phyloP scores from a whole-genome alignment of 2,113 vertebrate species.

The Phycodurus eques region DNA sequence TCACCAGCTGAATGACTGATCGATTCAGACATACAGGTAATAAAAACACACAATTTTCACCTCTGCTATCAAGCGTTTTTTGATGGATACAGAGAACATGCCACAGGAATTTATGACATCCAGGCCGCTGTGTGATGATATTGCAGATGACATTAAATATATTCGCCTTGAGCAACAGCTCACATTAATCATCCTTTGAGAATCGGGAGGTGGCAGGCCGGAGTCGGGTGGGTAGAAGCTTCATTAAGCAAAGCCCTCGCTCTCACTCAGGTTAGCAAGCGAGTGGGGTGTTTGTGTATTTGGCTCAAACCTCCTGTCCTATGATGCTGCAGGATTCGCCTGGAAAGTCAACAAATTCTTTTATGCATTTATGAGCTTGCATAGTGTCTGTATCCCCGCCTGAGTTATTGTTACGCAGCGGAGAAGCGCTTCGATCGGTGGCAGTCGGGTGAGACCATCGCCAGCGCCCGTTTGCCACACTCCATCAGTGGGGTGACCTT shows the following conservation, averaged over 20 bases:
- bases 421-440: conserved; percentile 24
- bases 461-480: conserved; percentile 29
- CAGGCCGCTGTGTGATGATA: conserved; percentile 49
- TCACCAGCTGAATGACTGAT: conserved; percentile 34
- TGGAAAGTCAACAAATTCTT: background rate
- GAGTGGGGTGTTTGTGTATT: conserved; percentile 15
- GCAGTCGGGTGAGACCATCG: conserved; percentile 9
- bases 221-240: conserved; percentile 49
- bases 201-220: conserved; percentile 55
- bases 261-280: conserved; percentile 14
- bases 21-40: conserved; percentile 28
- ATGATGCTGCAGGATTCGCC: background rate
- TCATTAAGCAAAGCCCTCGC: conserved; percentile 40
- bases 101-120: conserved; percentile 58
- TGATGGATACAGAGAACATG: conserved; percentile 69
- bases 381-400: conserved; percentile 13
- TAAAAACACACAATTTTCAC: conserved; percentile 55
- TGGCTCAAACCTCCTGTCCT: conserved; percentile 10
- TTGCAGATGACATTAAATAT: conserved; percentile 65
- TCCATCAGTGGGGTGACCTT: conserved; percentile 53
- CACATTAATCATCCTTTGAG: conserved; percentile 65
- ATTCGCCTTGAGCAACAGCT: conserved; percentile 42
- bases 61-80: conserved; percentile 60
- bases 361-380: conserved; percentile 1
- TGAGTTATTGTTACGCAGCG: conserved; percentile 23